These are phyloP conservation scores for Pachyseris speciosa DNA, from an alignment of 64 coral and sea anemone genomes.

Conservation along the genomic window DNA sequence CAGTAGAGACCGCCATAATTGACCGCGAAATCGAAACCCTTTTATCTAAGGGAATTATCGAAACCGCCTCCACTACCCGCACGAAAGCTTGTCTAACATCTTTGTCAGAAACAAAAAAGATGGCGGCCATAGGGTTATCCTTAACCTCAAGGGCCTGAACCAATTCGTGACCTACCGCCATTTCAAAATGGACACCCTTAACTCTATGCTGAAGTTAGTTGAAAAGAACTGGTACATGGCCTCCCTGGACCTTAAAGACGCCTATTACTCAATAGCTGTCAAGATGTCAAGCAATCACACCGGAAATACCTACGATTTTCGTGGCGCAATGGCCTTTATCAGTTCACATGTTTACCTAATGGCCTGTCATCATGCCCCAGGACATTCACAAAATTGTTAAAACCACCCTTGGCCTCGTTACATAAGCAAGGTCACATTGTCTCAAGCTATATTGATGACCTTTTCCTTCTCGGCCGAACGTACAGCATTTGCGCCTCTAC, in stretches of 20 bases:
- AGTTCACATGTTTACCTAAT: slow-evolving; percentile 26
- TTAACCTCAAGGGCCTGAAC: too few species aligned
- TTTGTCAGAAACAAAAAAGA: too few species aligned
- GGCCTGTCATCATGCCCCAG: slow-evolving; percentile 1
- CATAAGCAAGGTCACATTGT: not conserved
- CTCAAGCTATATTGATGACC: not conserved
- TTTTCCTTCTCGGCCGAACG: not conserved
- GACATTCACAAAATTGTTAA: slow-evolving; percentile 38
- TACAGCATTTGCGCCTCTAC: not conserved
- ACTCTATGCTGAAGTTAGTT: too few species aligned
- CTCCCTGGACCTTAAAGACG: too few species aligned
- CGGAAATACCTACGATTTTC: too few species aligned
- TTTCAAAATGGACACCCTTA: not conserved
- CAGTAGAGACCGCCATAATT: not conserved
- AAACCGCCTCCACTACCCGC: not conserved
- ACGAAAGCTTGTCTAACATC: not conserved
- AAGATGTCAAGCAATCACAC: too few species aligned
- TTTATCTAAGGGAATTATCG: not conserved
- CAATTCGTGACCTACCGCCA: too few species aligned
- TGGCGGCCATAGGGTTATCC: too few species aligned
- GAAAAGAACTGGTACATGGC: too few species aligned
- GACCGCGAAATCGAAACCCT: not conserved
- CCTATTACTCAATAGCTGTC: too few species aligned
- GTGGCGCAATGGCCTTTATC: too few species aligned
- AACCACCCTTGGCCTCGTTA: not conserved